Base-by-base conservation (phyloP, 2,888 invertebrate species). In the Oligia latruncula region DNA sequence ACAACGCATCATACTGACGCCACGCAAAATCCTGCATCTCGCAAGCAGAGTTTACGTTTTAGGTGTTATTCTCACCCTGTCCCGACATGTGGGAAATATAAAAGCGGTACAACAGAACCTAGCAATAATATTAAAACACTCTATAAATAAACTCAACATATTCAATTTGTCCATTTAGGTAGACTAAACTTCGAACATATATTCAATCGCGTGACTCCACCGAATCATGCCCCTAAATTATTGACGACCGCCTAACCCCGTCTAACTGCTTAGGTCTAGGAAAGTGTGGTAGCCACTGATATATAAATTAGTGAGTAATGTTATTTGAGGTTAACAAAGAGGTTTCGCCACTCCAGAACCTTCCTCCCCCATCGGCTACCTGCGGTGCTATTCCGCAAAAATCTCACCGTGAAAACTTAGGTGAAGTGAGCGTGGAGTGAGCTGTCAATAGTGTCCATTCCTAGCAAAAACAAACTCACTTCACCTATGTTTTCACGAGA, bases 151-250 rank as follows among this genome's bases (percentile, higher is more conserved):
- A 60, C 15, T 29, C 15, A 4, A 62, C 67, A 46, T 40, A 73
- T 70, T 75, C 15, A 66, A 68, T 66, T 72, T 60, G 66, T 49
- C 65, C 66, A 62, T 65, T 70, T n/a, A 17, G 35, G 9, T 23
- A 2, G 65, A 55, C 23, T 52, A 23, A 62, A 64, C 3, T 46
- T 70, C 29, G 35, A 70, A 35, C 13, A 49, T 58, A 71, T 49
- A 73, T 74, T 62, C 23, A 20, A 52, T 78, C 29, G 87, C 88
- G 88, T 87, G 87, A 74, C 81, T 84, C 17, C 23, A 20, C 40
- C 35, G 40, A 75, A 82, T 86, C 60, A 66, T 78, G 72, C 62
- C 62, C n/a, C 68, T 70, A 70, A 86, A 80, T 86, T 87, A 88
- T 87, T 70, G 71, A 49, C 77, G 55, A 35, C 66, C 23, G 64